phyloP scores from a whole-genome alignment of 1,140 invertebrate genomes.

The Chrysoperla carnea region DNA sequence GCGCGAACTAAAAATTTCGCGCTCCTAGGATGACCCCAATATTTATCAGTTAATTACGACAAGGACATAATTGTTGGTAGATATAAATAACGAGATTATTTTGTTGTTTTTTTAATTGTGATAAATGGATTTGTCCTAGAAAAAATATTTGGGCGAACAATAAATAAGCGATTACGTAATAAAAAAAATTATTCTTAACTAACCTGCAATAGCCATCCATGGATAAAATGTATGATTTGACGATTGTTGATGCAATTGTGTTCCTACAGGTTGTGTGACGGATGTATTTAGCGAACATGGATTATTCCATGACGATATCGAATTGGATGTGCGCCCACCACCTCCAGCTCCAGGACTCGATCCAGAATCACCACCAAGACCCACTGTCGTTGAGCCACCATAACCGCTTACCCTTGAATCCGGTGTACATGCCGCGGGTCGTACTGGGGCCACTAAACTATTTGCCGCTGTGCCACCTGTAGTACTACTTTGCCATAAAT shows the following conservation, averaged over 20 bases:
- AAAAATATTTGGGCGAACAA: neutral
- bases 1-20: no score
- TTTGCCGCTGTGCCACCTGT: slow-evolving; percentile 38
- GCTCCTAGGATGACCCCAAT: no score
- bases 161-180: no score
- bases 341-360: slow-evolving; percentile 50
- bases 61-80: no score
- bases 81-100: no score
- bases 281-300: slow-evolving; percentile 61
- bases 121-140: neutral
- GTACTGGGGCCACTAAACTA: slow-evolving; percentile 34
- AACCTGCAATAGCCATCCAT: slow-evolving; percentile 97
- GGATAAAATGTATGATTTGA: slow-evolving; percentile 90
- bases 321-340: slow-evolving; percentile 33
- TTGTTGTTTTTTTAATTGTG: no score
- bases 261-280: slow-evolving; percentile 53
- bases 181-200: slow-evolving; percentile 21
- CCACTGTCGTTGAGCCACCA: slow-evolving; percentile 33
- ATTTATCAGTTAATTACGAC: no score
- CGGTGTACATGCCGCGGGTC: slow-evolving; percentile 72
- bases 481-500: slow-evolving; percentile 43
- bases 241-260: slow-evolving; percentile 73
- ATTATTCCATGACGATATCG: slow-evolving; percentile 54
- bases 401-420: slow-evolving; percentile 54
- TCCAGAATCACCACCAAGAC: slow-evolving; percentile 52